These are phyloP conservation scores for Scaptomyza hsui DNA, from an alignment of 1,140 invertebrate genomes.

Conservation along the genomic window DNA sequence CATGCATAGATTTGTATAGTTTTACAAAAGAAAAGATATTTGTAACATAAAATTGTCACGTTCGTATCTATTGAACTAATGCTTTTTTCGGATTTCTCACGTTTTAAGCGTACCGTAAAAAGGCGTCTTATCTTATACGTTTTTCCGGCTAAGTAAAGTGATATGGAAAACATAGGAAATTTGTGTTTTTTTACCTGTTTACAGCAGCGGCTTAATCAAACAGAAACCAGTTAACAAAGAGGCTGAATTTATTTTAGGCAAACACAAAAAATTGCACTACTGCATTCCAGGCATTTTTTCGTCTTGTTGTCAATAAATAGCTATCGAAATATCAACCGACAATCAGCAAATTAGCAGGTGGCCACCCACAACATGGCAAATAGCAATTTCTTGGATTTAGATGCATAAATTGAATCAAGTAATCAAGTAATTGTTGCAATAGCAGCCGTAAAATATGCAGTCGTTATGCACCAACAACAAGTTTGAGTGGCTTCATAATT, in stretches of 20 bases:
- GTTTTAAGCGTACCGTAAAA: background rate
- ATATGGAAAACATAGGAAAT: slow-evolving; percentile 1
- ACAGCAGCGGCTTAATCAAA: slow-evolving; percentile 4
- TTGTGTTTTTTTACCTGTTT: slow-evolving; percentile 16
- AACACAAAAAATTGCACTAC: no score
- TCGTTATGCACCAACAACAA: no score
- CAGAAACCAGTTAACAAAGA: background rate
- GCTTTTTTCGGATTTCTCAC: slow-evolving; percentile 8
- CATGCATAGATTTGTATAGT: no score
- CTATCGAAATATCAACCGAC: background rate
- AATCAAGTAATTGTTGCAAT: background rate
- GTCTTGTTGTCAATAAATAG: background rate
- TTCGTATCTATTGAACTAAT: slow-evolving; percentile 23
- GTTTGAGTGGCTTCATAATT: slow-evolving; percentile 54
- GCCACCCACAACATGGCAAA: slow-evolving; percentile 40
- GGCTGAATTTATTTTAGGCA: no score
- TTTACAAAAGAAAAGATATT: background rate
- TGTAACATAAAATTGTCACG: slow-evolving; percentile 13
- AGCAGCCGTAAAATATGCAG: background rate
- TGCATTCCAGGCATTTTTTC: background rate
- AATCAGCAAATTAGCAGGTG: slow-evolving; percentile 59
- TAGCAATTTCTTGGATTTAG: slow-evolving; percentile 2
- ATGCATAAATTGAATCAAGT: no score
- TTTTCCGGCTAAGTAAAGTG: background rate
- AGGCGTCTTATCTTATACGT: slow-evolving; percentile 4